Base-by-base conservation (phyloP, 2,113 vertebrate genomes). In the Cryptomyrus ogoouensis region DNA sequence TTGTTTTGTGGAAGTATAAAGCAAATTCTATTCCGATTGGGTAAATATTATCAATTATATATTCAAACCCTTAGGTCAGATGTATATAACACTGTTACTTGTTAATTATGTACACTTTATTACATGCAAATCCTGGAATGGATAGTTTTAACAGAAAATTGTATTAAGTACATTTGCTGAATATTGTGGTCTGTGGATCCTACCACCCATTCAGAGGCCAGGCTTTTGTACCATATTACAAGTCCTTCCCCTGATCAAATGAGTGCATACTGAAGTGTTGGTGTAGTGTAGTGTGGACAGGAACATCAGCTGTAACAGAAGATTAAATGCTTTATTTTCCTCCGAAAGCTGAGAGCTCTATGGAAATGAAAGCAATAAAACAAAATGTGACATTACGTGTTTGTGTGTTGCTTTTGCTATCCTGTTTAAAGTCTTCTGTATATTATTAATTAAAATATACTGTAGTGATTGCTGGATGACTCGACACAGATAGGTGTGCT, bases 281-380 rank as follows among this genome's bases (percentile, higher is more conserved):
- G 12, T 77, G 31, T 77, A 39, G 70, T 77, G 70, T 77, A 42
- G 31, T 80, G 44, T 86, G 83, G 47, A 15, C 44, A 86, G 47
- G 83, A 47, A 49, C 44, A 47, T 19, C 44, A 19, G 39, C 46
- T 84, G 19, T 44, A 84, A 84, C 17, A 44, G 42, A 49, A 85
- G 83, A 86, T n/a, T 21, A 49, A 49, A 86, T 86, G 83, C 83
- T 86, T 86, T 86, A 50, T 86, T 86, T 86, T 50, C 83, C 46
- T 49, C 44, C 27, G 83, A 86, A 49, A 50, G 58, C 88, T 53
- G 88, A 49, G 44, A 50, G 88, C 42, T 89, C 88, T 50, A 77
- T 47, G 88, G 88, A 89, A 89, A 77, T 77, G 66, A 77, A 89
- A 89, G 88, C 88, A 89, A 89, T 89, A 89, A 88, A 89, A 89